phyloP scores from a whole-genome alignment of 2,888 invertebrate genomes.

The Sminthurinus aureus region DNA sequence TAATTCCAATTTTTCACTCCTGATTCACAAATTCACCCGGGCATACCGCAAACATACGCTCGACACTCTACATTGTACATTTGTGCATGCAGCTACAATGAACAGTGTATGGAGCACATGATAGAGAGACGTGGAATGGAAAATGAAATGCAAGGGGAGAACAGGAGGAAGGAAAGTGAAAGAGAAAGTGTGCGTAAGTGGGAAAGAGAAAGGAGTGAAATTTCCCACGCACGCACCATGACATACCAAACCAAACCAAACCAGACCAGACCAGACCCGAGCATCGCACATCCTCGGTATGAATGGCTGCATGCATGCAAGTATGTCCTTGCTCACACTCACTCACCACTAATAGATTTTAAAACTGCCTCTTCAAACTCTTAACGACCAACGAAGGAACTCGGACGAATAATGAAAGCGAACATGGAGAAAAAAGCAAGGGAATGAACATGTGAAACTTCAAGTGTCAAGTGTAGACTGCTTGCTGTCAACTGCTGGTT shows the following conservation, averaged over 20 bases:
- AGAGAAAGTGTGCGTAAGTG: background rate
- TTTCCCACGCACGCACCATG: background rate
- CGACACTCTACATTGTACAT: background rate
- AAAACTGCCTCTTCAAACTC: background rate
- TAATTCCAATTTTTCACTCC: slow-evolving; percentile 39
- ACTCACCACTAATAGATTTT: background rate
- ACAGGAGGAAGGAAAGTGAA: background rate
- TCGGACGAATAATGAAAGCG: background rate
- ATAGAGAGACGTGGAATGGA: background rate
- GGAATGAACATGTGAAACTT: background rate
- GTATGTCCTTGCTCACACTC: too few species aligned
- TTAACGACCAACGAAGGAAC: background rate
- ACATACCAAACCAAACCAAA: too few species aligned
- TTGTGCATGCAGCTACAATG: background rate
- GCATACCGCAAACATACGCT: slow-evolving; percentile 10
- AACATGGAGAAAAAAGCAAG: too few species aligned
- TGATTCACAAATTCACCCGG: slow-evolving; percentile 14
- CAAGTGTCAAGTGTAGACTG: too few species aligned
- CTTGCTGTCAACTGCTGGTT: too few species aligned
- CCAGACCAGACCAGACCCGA: too few species aligned
- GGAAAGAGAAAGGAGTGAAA: background rate
- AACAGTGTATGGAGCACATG: background rate
- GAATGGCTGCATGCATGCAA: too few species aligned
- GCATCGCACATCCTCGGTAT: too few species aligned
- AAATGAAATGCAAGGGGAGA: background rate